Conservation (phyloP, 1,140 invertebrate genomes). For the Aethina tumida region DNA sequence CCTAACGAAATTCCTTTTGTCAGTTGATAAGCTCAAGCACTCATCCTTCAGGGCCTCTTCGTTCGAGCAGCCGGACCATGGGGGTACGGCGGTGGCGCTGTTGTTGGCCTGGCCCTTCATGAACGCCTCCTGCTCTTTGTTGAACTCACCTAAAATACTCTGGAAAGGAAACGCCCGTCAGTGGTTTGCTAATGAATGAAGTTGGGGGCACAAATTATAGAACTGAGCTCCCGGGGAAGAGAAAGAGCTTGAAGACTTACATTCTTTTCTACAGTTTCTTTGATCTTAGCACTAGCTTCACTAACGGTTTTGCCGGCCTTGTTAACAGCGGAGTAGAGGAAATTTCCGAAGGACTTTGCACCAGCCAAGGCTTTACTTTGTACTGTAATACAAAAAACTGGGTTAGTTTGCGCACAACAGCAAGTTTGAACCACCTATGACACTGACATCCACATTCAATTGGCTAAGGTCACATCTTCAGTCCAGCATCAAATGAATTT, state of each 20-base stretch:
- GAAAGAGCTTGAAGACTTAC: constrained; percentile 49
- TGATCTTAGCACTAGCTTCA: constrained; percentile 80
- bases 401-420: not conserved
- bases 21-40: constrained; percentile 85
- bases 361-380: constrained; percentile 85
- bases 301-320: constrained; percentile 72
- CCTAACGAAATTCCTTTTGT: constrained; percentile 93
- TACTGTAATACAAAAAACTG: constrained; percentile 44
- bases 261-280: constrained; percentile 92
- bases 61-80: constrained; percentile 85
- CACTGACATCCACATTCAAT: too few species aligned
- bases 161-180: constrained; percentile 40
- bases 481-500: too few species aligned
- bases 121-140: constrained; percentile 93
- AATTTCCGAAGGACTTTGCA: constrained; percentile 85
- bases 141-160: constrained; percentile 91
- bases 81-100: constrained; percentile 69
- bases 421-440: too few species aligned
- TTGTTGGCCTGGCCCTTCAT: constrained; percentile 72
- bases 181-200: not conserved
- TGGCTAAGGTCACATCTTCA: too few species aligned
- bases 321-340: constrained; percentile 82
- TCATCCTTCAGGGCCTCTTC: constrained; percentile 87
- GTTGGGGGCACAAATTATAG: too few species aligned
- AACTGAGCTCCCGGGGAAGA: not conserved